phyloP scores from a whole-genome alignment of 2,888 invertebrate species.

The Drosophila nigritarsus region DNA sequence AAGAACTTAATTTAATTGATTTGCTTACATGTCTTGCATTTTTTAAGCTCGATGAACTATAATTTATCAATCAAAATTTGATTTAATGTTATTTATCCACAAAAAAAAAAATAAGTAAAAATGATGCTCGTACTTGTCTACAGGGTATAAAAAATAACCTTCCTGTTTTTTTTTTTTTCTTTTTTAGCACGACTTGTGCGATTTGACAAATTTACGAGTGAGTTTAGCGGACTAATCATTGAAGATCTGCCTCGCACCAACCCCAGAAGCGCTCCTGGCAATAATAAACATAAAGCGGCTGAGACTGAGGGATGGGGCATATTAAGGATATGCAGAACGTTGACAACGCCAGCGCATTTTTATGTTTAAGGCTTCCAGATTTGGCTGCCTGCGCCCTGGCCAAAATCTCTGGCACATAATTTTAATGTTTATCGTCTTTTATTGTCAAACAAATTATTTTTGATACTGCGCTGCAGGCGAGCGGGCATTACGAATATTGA shows the following conservation, averaged over 20 bases:
- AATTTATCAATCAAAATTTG: neutral
- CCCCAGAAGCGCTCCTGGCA: slow-evolving; percentile 55
- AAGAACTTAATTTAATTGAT: neutral
- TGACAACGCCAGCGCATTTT: slow-evolving; percentile 62
- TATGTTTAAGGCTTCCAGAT: slow-evolving; percentile 31
- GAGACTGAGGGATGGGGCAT: slow-evolving; percentile 32
- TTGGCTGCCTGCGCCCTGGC: slow-evolving; percentile 3
- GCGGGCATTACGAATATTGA: slow-evolving; percentile 58
- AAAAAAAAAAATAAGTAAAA: neutral
- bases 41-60: neutral
- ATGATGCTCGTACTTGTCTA: neutral
- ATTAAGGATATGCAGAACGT: slow-evolving; percentile 57
- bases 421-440: slow-evolving; percentile 85
- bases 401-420: slow-evolving; percentile 79
- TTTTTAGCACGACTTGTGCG: slow-evolving; percentile 62
- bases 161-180: neutral
- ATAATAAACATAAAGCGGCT: slow-evolving; percentile 54
- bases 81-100: neutral
- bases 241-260: slow-evolving; percentile 47
- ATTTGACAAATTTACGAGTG: slow-evolving; percentile 80
- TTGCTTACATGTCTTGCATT: neutral
- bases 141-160: slow-evolving; percentile 14
- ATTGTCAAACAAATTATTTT: slow-evolving; percentile 85
- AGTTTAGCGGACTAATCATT: slow-evolving; percentile 80
- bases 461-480: slow-evolving; percentile 82